Percentiles rank a stretch among this genome's conserved stretches.
Conservation (phyloP, 2,113 vertebrate genomes). For the Rhegmatorhina hoffmannsi region DNA sequence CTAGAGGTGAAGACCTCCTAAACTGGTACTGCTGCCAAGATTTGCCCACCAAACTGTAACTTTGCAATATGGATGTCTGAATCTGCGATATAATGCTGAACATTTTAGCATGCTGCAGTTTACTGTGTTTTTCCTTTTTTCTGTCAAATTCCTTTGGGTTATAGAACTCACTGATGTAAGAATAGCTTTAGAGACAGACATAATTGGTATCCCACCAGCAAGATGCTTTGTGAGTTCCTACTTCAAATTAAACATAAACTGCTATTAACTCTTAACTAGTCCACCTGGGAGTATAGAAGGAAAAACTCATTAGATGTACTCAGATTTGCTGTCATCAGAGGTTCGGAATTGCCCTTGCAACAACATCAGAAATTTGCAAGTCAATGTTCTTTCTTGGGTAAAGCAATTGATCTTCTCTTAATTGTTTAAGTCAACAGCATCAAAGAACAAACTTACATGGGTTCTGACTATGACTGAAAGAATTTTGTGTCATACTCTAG, state of each 20-base stretch:
- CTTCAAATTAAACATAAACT: constrained; percentile 42
- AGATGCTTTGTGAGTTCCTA: constrained; percentile 21
- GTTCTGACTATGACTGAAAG: neutral
- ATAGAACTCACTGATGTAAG: neutral
- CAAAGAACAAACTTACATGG: neutral
- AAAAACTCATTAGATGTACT: constrained; percentile 25
- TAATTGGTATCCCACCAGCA: constrained; percentile 26
- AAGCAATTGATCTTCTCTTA: neutral
- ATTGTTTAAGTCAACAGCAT: neutral
- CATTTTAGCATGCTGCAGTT: neutral
- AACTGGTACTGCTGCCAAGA: neutral
- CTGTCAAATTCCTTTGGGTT: constrained; percentile 7
- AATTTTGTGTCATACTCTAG: neutral
- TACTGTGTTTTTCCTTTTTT: neutral
- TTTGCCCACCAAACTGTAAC: neutral
- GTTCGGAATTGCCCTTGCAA: neutral
- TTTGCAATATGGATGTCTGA: neutral
- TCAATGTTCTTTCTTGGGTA: neutral
- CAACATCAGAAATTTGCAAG: neutral
- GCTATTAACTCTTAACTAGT: neutral
- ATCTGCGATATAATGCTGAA: neutral
- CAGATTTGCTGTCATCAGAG: neutral
- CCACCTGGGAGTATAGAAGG: neutral
- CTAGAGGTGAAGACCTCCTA: neutral
- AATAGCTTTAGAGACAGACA: neutral